These are phyloP conservation scores for Lycaon pictus DNA, from an alignment of 2,113 vertebrate genomes.

Conservation along the genomic window DNA sequence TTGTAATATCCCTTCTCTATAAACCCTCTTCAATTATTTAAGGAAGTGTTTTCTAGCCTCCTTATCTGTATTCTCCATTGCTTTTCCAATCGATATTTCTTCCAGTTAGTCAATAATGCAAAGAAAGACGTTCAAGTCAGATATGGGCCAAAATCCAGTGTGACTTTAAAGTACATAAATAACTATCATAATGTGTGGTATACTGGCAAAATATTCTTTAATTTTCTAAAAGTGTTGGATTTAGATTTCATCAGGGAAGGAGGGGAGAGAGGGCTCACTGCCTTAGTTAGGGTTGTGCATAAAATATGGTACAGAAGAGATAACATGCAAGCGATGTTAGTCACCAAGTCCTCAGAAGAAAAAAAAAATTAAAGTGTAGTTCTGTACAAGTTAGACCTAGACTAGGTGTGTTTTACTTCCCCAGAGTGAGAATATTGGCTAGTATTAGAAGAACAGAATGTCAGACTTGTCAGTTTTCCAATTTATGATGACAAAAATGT, in stretches of 20 bases:
- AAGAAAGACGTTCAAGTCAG: background rate
- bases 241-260: background rate
- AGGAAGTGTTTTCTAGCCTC: background rate
- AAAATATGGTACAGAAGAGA: background rate
- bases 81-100: background rate
- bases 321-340: background rate
- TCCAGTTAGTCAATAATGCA: background rate
- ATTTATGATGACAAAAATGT: background rate
- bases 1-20: background rate
- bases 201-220: background rate
- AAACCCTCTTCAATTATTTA: constrained; percentile 9
- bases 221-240: background rate
- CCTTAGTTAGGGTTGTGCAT: background rate
- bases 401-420: background rate
- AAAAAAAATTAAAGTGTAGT: background rate
- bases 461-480: background rate
- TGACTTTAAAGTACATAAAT: background rate
- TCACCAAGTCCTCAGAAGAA: background rate
- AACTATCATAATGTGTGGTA: background rate
- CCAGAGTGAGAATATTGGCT: background rate
- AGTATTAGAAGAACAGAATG: background rate
- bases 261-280: background rate
- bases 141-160: background rate
- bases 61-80: background rate
- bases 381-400: background rate